These are phyloP conservation scores for Aporrectodea caliginosa DNA, from an alignment of 1,140 invertebrate genomes.

Conservation along the genomic window DNA sequence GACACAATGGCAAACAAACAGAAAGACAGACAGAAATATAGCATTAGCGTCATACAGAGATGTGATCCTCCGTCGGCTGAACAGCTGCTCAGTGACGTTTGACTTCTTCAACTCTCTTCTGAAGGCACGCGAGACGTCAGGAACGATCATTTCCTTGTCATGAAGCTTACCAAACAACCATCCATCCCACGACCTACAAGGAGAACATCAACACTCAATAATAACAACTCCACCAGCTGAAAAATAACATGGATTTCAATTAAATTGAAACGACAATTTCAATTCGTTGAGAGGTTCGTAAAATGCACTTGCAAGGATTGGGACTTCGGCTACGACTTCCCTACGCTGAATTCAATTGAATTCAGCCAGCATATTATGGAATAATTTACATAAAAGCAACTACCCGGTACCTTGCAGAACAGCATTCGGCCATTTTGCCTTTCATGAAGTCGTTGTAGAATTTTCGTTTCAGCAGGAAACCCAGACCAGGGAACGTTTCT, in stretches of 20 bases:
- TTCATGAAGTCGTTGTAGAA: constrained; percentile 38
- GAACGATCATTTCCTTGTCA: constrained; percentile 44
- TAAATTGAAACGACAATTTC: too few species aligned
- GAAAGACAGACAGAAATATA: too few species aligned
- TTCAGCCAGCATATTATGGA: too few species aligned
- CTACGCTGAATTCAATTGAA: too few species aligned
- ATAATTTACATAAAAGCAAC: too few species aligned
- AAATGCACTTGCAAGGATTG: too few species aligned
- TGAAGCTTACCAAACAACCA: constrained; percentile 36
- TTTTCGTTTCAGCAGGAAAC: constrained; percentile 43
- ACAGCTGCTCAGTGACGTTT: neutral
- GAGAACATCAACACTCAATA: neutral
- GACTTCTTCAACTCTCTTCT: constrained; percentile 36
- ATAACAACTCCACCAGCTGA: too few species aligned
- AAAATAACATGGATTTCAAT: too few species aligned
- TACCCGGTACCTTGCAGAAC: constrained; percentile 27
- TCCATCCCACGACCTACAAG: constrained; percentile 44
- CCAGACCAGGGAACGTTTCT: constrained; percentile 50
- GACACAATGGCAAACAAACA: too few species aligned
- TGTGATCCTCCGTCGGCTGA: neutral
- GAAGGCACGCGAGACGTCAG: constrained; percentile 48
- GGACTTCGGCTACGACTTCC: too few species aligned
- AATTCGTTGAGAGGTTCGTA: too few species aligned
- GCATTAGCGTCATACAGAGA: neutral
- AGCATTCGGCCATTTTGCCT: constrained; percentile 38